These are phyloP conservation scores for Hipposideros larvatus DNA, from an alignment of 2,797 vertebrate genomes.

Conservation along the genomic window DNA sequence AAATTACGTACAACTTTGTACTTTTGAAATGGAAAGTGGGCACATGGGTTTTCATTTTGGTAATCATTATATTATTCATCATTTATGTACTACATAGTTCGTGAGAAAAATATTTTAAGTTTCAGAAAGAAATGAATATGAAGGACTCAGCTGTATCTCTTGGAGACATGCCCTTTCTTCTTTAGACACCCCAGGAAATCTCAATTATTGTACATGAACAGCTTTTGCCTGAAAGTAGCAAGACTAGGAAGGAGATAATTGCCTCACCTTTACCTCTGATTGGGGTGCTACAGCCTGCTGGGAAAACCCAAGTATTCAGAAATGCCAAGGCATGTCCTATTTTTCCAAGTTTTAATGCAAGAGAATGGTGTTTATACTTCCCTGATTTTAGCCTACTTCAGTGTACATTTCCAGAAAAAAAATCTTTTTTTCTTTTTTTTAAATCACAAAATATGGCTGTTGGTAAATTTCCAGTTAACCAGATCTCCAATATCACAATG, in stretches of 20 bases:
- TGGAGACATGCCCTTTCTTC: conserved; percentile 23
- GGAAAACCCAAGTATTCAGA: conserved; percentile 55
- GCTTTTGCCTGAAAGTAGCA: conserved; percentile 61
- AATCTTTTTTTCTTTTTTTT: neutral
- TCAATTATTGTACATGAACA: conserved; percentile 65
- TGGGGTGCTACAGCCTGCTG: neutral
- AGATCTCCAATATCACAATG: neutral
- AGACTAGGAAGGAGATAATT: conserved; percentile 61
- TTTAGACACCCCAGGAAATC: conserved; percentile 60
- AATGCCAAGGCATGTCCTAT: neutral
- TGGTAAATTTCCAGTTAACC: neutral
- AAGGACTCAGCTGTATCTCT: conserved; percentile 21
- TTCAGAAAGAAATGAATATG: neutral
- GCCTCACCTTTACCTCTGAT: neutral
- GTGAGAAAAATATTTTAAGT: neutral
- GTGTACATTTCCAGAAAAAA: neutral
- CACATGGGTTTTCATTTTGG: neutral
- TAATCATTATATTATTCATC: neutral
- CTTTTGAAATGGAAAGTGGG: neutral
- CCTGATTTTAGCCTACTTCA: conserved; percentile 21
- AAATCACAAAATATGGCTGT: neutral
- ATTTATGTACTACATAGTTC: neutral
- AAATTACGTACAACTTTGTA: neutral
- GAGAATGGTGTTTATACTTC: neutral
- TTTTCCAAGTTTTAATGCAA: conserved; percentile 11